Percentiles rank a stretch among this genome's conserved stretches.
These are phyloP conservation scores for Apaloderma vittatum DNA, from an alignment of 2,113 vertebrate species.

Conservation along the genomic window DNA sequence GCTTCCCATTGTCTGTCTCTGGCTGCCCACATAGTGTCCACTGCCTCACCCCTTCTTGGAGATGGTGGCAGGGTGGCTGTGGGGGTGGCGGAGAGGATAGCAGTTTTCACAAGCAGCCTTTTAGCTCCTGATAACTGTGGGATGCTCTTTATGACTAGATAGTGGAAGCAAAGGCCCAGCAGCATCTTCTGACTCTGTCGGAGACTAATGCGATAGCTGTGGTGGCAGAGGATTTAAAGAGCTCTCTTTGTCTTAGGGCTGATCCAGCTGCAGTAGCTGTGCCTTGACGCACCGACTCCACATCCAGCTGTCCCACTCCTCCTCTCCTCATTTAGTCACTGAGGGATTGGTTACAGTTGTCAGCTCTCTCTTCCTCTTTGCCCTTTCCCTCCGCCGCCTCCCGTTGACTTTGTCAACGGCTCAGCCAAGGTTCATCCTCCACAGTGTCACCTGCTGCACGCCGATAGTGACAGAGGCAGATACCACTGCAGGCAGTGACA, in stretches of 20 bases:
- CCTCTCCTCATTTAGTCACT: background rate
- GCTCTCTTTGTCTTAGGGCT: constrained; percentile 65
- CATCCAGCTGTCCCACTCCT: background rate
- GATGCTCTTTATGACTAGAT: background rate
- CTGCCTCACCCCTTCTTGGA: background rate
- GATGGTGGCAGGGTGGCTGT: background rate
- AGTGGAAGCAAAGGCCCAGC: background rate
- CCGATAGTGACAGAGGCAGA: constrained; percentile 54
- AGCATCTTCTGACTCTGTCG: background rate
- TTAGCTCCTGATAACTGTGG: background rate
- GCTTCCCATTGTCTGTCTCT: background rate
- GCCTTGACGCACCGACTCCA: background rate
- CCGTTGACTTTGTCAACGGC: background rate
- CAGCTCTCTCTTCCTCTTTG: background rate
- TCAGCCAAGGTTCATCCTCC: background rate
- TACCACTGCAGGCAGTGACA: constrained; percentile 56
- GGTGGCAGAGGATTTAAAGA: constrained; percentile 6
- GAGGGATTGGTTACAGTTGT: constrained; percentile 1
- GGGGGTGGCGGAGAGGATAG: background rate
- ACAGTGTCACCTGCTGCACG: constrained; percentile 10
- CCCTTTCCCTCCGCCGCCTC: background rate
- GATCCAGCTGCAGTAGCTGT: constrained; percentile 39
- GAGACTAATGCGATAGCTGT: constrained; percentile 29
- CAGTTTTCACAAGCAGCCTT: background rate
- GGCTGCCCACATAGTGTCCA: background rate